Base-by-base conservation (phyloP, 1,140 invertebrate species). In the Agrilus planipennis region DNA sequence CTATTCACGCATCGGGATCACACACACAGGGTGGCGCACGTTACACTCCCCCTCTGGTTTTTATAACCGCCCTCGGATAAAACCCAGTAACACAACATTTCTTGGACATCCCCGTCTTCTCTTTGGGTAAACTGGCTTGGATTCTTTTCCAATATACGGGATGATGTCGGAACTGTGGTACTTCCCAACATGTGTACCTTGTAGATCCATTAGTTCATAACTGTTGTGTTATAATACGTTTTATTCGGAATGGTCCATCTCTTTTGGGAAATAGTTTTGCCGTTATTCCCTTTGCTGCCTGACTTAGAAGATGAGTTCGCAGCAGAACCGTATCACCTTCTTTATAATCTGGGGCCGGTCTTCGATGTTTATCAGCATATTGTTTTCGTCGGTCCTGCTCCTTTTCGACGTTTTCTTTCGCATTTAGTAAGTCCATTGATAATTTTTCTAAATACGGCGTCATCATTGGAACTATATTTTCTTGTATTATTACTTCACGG, bases 181-280 rank as follows among this genome's bases (percentile, higher is more conserved):
- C n/a, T 25, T 25, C n/a, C 23, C 23, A n/a, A 25, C n/a, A 7
- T 7, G 6, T 25, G 6, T 25, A n/a, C n/a, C n/a, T 25, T 25
- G 23, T 7, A n/a, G 23, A 7, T 25, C 23, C n/a, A 7, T n/a
- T 25, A 25, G 6, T 25, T 25, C 23, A 25, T 25, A 25, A 25
- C 6, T 25, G 6, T 6, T 25, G 6, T 6, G 6, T 6, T 6
- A 25, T 7, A 25, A 7, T n/a, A 25, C 23, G 6, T 25, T 25
- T 25, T 25, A 31, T 31, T 14, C 6, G 10, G 14, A n/a, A 31
- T 6, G 29, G 29, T 31, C 29, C 29, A 31, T 31, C 29, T 31
- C 29, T 6, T 31, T 31, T 31, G 5, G 29, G 29, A 6, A 15
- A 10, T 14, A 31, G 15, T 14, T 31, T 31, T 10, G 6, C 14